Percentiles rank a stretch among this genome's conserved stretches.
Evolutionary conservation across 2,888 invertebrate species (phyloP).

Genomic region (Lapara coniferarum): DNA sequence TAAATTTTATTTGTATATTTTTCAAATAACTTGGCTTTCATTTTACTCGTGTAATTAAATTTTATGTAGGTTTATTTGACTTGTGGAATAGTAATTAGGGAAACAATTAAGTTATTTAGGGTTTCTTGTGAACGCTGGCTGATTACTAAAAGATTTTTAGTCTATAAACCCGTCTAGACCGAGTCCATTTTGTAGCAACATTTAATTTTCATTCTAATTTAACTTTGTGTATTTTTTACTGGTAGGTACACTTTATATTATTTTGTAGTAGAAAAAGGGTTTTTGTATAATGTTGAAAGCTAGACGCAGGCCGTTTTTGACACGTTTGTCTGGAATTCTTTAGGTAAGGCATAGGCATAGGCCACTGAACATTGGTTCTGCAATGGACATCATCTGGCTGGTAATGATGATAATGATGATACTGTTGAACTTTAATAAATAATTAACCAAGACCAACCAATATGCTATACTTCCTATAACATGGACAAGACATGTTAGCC

Average conservation of each 20-base stretch:
- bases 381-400: too few relatives aligned
- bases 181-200: too few relatives aligned
- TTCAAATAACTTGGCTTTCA: neutral
- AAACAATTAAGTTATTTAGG: neutral
- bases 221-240: neutral
- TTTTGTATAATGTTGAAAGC: neutral
- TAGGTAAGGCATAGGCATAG: too few relatives aligned
- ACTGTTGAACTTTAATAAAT: neutral
- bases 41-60: neutral
- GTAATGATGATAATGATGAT: too few relatives aligned
- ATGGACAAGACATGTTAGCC: too few relatives aligned
- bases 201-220: neutral
- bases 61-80: neutral
- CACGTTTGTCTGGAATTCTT: too few relatives aligned
- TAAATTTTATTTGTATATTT: conserved; percentile 5
- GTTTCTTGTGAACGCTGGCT: neutral
- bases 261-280: neutral
- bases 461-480: too few relatives aligned
- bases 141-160: neutral
- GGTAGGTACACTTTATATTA: neutral
- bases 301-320: too few relatives aligned
- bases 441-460: too few relatives aligned
- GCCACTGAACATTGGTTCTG: too few relatives aligned
- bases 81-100: neutral
- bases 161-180: neutral